phyloP scores from a whole-genome alignment of 2,797 vertebrate species.

The Halcyon badia region DNA sequence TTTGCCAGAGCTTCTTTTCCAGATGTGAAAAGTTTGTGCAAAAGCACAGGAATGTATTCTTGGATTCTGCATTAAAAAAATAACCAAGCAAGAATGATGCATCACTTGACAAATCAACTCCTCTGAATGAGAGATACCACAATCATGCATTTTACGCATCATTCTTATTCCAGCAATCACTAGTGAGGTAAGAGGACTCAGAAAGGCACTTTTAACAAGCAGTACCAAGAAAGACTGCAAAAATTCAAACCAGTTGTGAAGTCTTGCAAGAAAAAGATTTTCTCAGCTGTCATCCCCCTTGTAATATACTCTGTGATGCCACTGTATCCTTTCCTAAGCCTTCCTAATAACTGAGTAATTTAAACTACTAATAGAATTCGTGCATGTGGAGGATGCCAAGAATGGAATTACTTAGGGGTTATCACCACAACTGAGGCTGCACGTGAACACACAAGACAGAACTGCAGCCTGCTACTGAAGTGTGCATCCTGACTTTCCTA shows the following conservation, averaged over 20 bases:
- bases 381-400: neutral
- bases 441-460: neutral
- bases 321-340: neutral
- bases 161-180: neutral
- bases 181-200: neutral
- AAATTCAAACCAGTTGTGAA: neutral
- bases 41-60: slow-evolving; percentile 5
- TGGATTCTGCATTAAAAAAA: neutral
- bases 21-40: slow-evolving; percentile 33
- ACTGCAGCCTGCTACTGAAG: neutral
- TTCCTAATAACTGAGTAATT: neutral
- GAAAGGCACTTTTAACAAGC: neutral
- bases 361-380: neutral
- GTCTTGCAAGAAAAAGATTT: neutral
- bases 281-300: neutral
- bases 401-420: neutral
- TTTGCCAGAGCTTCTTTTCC: slow-evolving; percentile 53
- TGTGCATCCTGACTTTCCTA: neutral
- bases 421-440: neutral
- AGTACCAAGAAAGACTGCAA: neutral
- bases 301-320: neutral
- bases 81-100: neutral
- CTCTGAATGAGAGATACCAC: neutral
- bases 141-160: neutral
- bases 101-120: slow-evolving; percentile 7